Conservation (phyloP, 2,888 invertebrate species). For the Saturnia pavonia region DNA sequence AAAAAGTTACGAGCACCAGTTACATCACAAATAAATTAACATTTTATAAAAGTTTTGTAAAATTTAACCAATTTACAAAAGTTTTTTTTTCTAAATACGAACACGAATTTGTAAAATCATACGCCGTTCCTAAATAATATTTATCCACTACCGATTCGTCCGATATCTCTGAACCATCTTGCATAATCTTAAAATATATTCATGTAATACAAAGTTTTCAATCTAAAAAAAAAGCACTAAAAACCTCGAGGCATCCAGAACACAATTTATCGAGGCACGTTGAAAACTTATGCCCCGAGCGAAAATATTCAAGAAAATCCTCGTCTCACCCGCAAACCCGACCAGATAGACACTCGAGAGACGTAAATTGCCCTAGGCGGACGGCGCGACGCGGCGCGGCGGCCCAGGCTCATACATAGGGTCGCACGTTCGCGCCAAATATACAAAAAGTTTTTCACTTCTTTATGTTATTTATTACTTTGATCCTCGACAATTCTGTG, state of each 20-base stretch:
- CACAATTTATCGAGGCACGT: constrained; percentile 32
- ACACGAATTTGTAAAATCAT: not conserved
- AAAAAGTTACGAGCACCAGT: too few species aligned
- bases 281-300: constrained; percentile 33
- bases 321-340: not conserved
- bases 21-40: too few species aligned
- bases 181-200: not conserved
- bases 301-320: constrained; percentile 20
- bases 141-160: not conserved
- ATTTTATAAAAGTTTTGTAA: too few species aligned
- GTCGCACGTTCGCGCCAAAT: constrained; percentile 41
- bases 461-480: constrained; percentile 20
- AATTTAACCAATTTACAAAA: too few species aligned
- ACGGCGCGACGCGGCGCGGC: too few species aligned
- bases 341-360: constrained; percentile 16
- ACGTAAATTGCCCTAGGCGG: constrained; percentile 46
- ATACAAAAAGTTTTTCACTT: constrained; percentile 37
- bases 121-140: not conserved
- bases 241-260: constrained; percentile 20
- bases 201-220: not conserved
- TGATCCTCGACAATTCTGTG: constrained; percentile 7
- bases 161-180: not conserved
- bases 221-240: not conserved
- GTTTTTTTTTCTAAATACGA: too few species aligned
- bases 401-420: constrained; percentile 29